Evolutionary conservation across 2,113 vertebrate genomes (phyloP).

Genomic region (Eonycteris spelaea): DNA sequence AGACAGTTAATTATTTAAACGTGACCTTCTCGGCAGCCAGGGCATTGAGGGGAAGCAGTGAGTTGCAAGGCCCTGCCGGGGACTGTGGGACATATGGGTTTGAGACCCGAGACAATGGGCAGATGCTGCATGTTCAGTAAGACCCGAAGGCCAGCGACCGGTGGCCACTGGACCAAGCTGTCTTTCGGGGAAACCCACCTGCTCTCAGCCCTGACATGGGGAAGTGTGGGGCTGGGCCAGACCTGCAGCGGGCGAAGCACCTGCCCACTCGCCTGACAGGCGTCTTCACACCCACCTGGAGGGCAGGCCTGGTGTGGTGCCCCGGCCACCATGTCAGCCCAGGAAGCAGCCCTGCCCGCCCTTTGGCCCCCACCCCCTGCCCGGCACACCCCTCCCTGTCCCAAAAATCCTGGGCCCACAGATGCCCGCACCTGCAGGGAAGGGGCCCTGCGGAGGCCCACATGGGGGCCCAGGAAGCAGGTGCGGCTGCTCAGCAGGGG

Average conservation of each 20-base stretch:
- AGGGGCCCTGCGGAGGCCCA: neutral
- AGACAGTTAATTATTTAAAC: conserved; percentile 16
- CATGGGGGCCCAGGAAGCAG: neutral
- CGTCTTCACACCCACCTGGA: neutral
- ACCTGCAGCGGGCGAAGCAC: neutral
- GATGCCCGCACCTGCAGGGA: neutral
- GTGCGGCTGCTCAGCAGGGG: neutral
- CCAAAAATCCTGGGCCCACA: neutral
- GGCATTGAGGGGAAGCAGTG: neutral
- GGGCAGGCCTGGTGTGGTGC: too few species aligned
- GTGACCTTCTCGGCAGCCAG: neutral
- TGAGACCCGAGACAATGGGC: neutral
- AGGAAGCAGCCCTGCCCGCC: neutral
- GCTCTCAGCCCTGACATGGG: fast-evolving
- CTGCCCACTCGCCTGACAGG: neutral
- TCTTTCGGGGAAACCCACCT: neutral
- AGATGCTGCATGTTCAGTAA: neutral
- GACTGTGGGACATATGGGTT: neutral
- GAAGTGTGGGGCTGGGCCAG: neutral
- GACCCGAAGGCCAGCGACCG: neutral
- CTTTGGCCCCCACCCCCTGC: neutral
- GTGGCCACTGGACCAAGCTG: neutral
- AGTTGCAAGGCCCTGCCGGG: neutral
- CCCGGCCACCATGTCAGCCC: neutral
- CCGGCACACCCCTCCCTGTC: neutral